Evolutionary conservation across 2,888 invertebrate species (phyloP).

Genomic region (Drymonia ruficornis): DNA sequence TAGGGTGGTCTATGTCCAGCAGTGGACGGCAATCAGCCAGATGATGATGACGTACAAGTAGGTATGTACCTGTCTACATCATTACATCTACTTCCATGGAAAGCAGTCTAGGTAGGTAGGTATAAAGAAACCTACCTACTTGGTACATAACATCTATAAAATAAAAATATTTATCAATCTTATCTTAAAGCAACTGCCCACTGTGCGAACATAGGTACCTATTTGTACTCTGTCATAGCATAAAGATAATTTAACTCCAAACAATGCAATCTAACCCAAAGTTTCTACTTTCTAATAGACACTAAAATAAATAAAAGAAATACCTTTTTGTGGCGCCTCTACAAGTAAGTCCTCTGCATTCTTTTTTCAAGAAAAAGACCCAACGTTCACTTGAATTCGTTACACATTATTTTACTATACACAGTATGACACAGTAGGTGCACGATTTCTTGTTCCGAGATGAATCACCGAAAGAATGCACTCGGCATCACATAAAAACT

Average conservation of each 20-base stretch:
- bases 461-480: slow-evolving; percentile 81
- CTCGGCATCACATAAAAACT: slow-evolving; percentile 58
- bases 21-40: no score
- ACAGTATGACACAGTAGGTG: slow-evolving; percentile 57
- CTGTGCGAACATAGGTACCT: no score
- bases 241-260: background rate
- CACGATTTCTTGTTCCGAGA: slow-evolving; percentile 78
- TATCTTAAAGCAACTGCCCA: no score
- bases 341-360: slow-evolving; percentile 38
- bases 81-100: no score
- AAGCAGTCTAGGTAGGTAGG: no score
- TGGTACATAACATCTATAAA: background rate
- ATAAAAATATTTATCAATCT: no score
- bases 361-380: slow-evolving; percentile 42
- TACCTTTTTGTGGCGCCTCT: slow-evolving; percentile 41
- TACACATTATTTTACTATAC: slow-evolving; percentile 67
- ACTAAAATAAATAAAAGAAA: background rate
- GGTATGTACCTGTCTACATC: no score
- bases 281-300: background rate
- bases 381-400: slow-evolving; percentile 59
- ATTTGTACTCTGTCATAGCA: no score
- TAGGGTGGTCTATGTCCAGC: background rate
- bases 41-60: no score
- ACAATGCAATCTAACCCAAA: background rate
- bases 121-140: background rate